These are phyloP conservation scores for Paracentrotus lividus DNA, from an alignment of 53 echinoderm and acorn worm species.

Conservation along the genomic window DNA sequence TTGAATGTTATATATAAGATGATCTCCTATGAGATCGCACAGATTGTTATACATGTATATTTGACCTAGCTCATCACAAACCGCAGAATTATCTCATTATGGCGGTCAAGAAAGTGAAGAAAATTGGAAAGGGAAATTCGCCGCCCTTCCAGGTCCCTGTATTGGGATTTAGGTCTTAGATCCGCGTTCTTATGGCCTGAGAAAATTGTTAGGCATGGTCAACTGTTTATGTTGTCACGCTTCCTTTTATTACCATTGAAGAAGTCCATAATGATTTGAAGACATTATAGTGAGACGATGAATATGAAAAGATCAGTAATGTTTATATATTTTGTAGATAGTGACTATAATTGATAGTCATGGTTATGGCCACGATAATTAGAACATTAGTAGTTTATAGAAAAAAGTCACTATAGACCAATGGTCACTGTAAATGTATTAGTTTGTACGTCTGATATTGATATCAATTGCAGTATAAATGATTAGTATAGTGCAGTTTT, in stretches of 20 bases:
- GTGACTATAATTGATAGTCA: too few relatives aligned
- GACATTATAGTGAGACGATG: neutral
- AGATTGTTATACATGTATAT: neutral
- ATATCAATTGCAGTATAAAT: too few relatives aligned
- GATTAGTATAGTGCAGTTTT: too few relatives aligned
- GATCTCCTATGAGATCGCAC: neutral
- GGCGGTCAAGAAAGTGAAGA: neutral
- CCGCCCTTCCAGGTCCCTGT: neutral
- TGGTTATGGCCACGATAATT: too few relatives aligned
- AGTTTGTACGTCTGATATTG: too few relatives aligned
- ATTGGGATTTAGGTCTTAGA: neutral
- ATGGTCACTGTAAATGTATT: too few relatives aligned
- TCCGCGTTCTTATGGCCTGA: neutral
- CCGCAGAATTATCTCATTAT: neutral
- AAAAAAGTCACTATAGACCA: too few relatives aligned
- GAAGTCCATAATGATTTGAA: neutral
- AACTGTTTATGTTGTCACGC: neutral
- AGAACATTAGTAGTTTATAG: too few relatives aligned
- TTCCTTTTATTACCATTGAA: neutral
- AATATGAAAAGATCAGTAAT: neutral
- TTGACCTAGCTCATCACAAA: neutral
- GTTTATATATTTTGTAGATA: too few relatives aligned
- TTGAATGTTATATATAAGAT: neutral
- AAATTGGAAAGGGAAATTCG: constrained; percentile 7
- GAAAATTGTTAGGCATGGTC: neutral